Conservation (phyloP, 2,113 vertebrate species). For the Thermophis baileyi region DNA sequence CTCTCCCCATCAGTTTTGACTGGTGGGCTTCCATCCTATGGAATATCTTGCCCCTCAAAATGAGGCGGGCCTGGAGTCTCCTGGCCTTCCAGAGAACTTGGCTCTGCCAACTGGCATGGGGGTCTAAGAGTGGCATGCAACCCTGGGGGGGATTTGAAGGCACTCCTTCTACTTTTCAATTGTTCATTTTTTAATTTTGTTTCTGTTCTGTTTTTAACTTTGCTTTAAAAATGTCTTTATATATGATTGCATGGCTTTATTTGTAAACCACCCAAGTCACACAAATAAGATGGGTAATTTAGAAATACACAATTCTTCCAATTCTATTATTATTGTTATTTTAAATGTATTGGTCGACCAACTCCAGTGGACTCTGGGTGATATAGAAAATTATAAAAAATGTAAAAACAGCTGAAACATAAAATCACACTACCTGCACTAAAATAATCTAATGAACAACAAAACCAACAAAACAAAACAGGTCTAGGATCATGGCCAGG, state of each 20-base stretch:
- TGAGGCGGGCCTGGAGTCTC: neutral
- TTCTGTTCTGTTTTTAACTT: neutral
- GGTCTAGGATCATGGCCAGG: neutral
- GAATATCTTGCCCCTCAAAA: neutral
- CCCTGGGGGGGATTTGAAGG: neutral
- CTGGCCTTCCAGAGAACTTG: neutral
- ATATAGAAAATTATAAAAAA: neutral
- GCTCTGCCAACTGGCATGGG: neutral
- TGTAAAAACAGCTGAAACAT: neutral
- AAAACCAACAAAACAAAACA: neutral
- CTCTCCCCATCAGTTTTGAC: neutral
- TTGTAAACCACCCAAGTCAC: neutral
- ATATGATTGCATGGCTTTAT: neutral
- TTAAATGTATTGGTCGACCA: neutral
- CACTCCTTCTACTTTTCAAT: neutral
- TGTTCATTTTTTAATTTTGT: neutral
- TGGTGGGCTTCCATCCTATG: neutral
- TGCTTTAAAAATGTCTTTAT: neutral
- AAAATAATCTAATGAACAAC: neutral
- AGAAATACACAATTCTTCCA: neutral
- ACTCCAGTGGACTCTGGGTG: neutral
- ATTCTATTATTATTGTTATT: neutral
- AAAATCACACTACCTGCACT: neutral
- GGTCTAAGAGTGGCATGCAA: neutral
- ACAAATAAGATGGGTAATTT: neutral